A percentile compares a stretch with the other conserved stretches of the same genome.
These are phyloP conservation scores for Montipora cactus DNA, from an alignment of 64 coral and sea anemone species.

Conservation along the genomic window DNA sequence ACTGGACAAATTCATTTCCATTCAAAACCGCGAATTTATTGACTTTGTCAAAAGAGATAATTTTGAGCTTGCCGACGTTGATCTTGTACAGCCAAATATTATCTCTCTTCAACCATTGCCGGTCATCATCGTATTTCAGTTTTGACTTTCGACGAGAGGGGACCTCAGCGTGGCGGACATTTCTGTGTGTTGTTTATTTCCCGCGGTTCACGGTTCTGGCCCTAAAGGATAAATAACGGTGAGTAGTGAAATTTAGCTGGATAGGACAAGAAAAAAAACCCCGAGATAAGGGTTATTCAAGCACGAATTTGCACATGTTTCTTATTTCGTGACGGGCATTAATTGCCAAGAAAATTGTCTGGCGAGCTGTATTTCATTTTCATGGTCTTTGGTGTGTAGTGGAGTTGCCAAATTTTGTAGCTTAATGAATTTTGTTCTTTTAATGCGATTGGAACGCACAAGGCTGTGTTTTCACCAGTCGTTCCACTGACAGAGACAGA, in stretches of 20 bases:
- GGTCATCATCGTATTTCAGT: constrained; percentile 39
- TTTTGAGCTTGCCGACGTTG: not conserved
- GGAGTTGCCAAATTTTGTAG: not conserved
- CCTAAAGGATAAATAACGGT: not conserved
- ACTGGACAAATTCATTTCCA: too few relatives aligned
- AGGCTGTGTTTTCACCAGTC: not conserved
- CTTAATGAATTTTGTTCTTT: not conserved
- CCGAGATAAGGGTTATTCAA: not conserved
- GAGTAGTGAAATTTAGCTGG: not conserved
- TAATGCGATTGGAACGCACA: not conserved
- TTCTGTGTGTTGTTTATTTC: not conserved
- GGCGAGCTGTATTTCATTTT: not conserved
- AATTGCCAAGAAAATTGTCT: not conserved
- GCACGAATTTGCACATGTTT: not conserved
- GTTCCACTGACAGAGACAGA: not conserved
- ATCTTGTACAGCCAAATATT: not conserved
- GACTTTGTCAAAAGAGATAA: not conserved
- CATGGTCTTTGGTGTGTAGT: not conserved
- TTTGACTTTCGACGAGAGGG: not conserved
- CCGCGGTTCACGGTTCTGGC: not conserved
- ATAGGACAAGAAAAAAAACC: not conserved
- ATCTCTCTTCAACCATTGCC: not conserved
- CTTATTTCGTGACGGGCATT: not conserved
- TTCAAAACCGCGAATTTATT: not conserved
- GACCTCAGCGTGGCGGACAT: not conserved